Percentiles rank a stretch among this genome's conserved stretches.
These are phyloP conservation scores for Solenopsis fugax DNA, from an alignment of 1,140 invertebrate species.

Conservation along the genomic window DNA sequence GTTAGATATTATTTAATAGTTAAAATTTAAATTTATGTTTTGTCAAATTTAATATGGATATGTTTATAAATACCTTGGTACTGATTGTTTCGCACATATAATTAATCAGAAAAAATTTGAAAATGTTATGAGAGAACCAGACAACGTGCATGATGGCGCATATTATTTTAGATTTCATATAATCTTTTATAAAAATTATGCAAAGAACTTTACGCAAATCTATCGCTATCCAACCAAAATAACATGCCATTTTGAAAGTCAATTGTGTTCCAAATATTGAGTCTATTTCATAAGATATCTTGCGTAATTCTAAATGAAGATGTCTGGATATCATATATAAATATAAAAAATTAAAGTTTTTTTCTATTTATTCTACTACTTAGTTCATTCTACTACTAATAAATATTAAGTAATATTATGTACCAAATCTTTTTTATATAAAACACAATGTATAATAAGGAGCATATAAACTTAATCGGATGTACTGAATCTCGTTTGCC, in stretches of 20 bases:
- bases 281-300: background rate
- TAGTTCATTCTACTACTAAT: too few species aligned
- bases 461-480: too few species aligned
- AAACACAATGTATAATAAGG: too few species aligned
- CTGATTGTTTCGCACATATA: background rate
- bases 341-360: too few species aligned
- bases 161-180: background rate
- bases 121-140: background rate
- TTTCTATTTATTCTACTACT: too few species aligned
- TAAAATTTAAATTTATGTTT: background rate
- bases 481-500: too few species aligned
- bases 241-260: slow-evolving; percentile 11
- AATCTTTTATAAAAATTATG: background rate
- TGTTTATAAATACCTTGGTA: slow-evolving; percentile 6
- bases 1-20: too few species aligned
- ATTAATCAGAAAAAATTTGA: slow-evolving; percentile 21
- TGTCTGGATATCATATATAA: too few species aligned
- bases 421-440: too few species aligned
- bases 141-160: rapidly evolving
- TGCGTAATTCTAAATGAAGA: too few species aligned
- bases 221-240: too few species aligned
- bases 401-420: background rate
- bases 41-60: background rate
- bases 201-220: background rate
- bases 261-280: slow-evolving; percentile 18